These are phyloP conservation scores for Chelonus formosanus DNA, from an alignment of 2,888 invertebrate species.

Conservation along the genomic window DNA sequence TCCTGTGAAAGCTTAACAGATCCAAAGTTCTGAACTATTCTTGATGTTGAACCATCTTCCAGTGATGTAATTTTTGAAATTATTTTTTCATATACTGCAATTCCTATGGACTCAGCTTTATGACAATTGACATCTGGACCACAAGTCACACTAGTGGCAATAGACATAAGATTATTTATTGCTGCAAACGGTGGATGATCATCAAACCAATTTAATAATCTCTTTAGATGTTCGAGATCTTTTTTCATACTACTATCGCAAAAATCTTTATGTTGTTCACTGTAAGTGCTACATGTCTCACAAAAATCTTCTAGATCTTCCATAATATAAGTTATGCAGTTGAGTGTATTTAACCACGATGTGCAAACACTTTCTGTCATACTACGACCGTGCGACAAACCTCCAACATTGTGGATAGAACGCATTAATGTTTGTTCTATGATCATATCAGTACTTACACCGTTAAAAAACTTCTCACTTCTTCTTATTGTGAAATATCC, in stretches of 20 bases:
- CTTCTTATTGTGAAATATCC: neutral
- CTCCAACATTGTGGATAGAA: neutral
- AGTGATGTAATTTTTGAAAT: too few relatives aligned
- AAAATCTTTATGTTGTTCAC: slow-evolving; percentile 15
- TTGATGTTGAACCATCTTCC: too few relatives aligned
- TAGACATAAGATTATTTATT: neutral
- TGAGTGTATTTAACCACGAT: neutral
- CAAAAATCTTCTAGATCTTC: slow-evolving; percentile 10
- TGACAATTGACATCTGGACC: slow-evolving; percentile 10
- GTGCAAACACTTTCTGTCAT: slow-evolving; percentile 3
- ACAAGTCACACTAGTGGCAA: slow-evolving; percentile 10
- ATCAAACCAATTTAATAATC: slow-evolving; percentile 1
- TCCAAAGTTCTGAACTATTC: too few relatives aligned
- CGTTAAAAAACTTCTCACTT: slow-evolving; percentile 3
- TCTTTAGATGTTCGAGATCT: too few relatives aligned
- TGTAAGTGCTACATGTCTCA: neutral
- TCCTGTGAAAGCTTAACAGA: too few relatives aligned
- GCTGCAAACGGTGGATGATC: slow-evolving; percentile 4
- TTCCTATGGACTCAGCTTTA: slow-evolving; percentile 2
- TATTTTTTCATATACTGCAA: neutral
- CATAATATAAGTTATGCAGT: neutral
- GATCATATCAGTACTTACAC: neutral
- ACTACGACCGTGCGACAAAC: neutral
- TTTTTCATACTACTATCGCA: neutral
- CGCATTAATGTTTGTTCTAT: neutral